Evolutionary conservation across 2,113 vertebrate genomes (phyloP).

Genomic region (Psephotus haematonotus): DNA sequence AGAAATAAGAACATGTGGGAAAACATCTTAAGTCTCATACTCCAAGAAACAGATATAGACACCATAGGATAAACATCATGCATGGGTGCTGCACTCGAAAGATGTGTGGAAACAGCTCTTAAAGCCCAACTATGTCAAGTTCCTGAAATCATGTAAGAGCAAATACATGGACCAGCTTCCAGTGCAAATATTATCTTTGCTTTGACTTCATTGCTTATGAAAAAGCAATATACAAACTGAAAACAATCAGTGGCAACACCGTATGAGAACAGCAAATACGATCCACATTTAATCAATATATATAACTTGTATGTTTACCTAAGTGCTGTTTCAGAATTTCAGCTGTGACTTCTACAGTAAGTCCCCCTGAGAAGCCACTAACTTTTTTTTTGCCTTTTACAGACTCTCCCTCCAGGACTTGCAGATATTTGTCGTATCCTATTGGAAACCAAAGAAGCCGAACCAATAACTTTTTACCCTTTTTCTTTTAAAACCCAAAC

Average conservation of each 20-base stretch:
- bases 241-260: not conserved
- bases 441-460: not conserved
- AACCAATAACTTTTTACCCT: not conserved
- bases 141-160: not conserved
- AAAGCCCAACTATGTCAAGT: not conserved
- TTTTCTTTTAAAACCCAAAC: not conserved
- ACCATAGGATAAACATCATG: not conserved
- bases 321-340: not conserved
- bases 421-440: not conserved
- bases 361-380: not conserved
- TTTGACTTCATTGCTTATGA: not conserved
- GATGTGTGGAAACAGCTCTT: not conserved
- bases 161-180: not conserved
- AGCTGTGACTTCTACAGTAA: not conserved
- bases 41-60: not conserved
- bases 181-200: not conserved
- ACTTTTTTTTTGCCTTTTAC: not conserved
- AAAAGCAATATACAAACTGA: not conserved
- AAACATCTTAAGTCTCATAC: not conserved
- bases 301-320: not conserved
- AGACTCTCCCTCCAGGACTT: not conserved
- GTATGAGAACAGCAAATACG: not conserved
- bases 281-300: not conserved
- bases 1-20: not conserved
- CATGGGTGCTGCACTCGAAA: rapidly evolving